Percentiles rank a stretch among this genome's conserved stretches.
Evolutionary conservation across 2,888 invertebrate species (phyloP).

Genomic region (Macrosiphum euphorbiae): DNA sequence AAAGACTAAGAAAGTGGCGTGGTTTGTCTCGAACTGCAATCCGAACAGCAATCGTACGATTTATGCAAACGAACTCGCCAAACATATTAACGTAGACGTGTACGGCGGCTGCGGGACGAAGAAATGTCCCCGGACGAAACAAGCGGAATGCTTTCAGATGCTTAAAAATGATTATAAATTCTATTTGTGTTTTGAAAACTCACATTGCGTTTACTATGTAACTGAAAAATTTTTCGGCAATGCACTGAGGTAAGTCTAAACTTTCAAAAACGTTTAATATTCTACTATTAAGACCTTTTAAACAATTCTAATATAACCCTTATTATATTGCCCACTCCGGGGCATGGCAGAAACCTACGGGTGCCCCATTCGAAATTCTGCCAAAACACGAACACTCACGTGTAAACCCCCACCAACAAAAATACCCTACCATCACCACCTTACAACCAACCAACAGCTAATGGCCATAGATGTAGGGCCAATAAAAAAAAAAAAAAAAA

Average conservation of each 20-base stretch:
- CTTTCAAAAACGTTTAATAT: no score
- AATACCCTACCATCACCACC: no score
- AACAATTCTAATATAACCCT: no score
- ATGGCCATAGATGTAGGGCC: no score
- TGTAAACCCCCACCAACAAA: no score
- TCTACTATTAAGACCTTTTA: no score
- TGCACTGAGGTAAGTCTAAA: neutral
- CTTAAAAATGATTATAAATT: slow-evolving; percentile 95
- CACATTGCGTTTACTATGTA: slow-evolving; percentile 95
- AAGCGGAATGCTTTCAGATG: slow-evolving; percentile 89
- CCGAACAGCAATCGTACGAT: slow-evolving; percentile 90
- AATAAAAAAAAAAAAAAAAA: no score
- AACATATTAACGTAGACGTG: slow-evolving; percentile 82
- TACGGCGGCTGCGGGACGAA: slow-evolving; percentile 90
- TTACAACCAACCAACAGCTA: no score
- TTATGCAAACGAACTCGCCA: slow-evolving; percentile 87
- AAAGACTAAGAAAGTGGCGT: slow-evolving; percentile 94
- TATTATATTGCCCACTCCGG: no score
- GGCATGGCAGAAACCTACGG: no score
- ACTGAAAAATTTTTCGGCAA: slow-evolving; percentile 97
- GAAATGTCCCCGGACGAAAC: slow-evolving; percentile 87
- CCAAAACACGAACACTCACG: no score
- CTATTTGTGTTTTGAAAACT: slow-evolving; percentile 97
- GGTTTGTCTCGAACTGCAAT: slow-evolving; percentile 98
- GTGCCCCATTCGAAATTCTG: no score